Evolutionary conservation across 37 sponge, comb jelly and placozoan genomes (phyloP).

Genomic region (Trichoplax adhaerens): DNA sequence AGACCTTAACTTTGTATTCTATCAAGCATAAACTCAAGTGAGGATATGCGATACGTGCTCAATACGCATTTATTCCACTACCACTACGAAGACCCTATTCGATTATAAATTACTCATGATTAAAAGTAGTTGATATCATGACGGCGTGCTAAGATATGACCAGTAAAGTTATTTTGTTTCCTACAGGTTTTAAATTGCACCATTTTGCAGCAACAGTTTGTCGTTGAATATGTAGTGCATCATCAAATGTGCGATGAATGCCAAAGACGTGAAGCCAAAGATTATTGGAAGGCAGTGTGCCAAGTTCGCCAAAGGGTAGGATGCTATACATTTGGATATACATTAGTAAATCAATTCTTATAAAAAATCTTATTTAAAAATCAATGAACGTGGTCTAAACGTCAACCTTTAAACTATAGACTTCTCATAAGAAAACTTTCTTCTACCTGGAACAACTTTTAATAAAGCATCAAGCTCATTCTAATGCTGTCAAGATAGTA

Average conservation of each 20-base stretch:
- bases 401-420: constrained; percentile 15
- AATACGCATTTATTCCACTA: too few relatives aligned
- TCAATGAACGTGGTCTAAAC: too few relatives aligned
- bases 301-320: constrained; percentile 86
- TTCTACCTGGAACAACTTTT: constrained; percentile 89
- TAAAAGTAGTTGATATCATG: too few relatives aligned
- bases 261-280: constrained; percentile 69
- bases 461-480: constrained; percentile 62
- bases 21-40: too few relatives aligned
- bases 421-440: constrained; percentile 84
- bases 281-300: constrained; percentile 79
- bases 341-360: too few relatives aligned
- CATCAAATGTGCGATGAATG: constrained; percentile 91
- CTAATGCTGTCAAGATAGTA: constrained; percentile 42
- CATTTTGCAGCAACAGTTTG: constrained; percentile 75
- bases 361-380: too few relatives aligned
- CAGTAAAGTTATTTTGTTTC: not conserved
- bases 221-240: constrained; percentile 86
- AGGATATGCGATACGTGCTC: too few relatives aligned
- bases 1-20: too few relatives aligned
- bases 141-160: too few relatives aligned
- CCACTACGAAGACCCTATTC: too few relatives aligned
- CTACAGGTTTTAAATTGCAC: constrained; percentile 41
- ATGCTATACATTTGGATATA: too few relatives aligned
- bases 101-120: too few relatives aligned